Conservation (phyloP, 2,797 vertebrate genomes). For the Emys orbicularis region DNA sequence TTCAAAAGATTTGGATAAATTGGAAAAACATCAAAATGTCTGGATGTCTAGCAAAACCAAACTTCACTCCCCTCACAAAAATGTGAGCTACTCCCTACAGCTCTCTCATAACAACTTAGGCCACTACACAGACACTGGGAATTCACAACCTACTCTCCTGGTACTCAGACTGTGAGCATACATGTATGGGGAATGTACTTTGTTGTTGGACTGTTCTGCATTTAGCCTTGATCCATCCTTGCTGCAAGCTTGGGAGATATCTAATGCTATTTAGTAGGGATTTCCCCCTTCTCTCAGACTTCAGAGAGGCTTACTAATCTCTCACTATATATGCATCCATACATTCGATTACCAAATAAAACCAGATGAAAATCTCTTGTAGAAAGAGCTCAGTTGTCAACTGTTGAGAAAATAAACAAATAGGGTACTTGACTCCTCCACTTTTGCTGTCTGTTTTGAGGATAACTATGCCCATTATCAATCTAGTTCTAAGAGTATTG, state of each 20-base stretch:
- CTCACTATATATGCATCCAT: not conserved
- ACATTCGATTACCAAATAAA: not conserved
- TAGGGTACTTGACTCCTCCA: not conserved
- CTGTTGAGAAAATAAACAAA: not conserved
- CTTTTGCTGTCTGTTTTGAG: constrained; percentile 15
- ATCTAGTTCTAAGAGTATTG: not conserved
- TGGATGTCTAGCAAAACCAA: not conserved
- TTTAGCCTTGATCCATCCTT: not conserved
- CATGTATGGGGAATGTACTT: not conserved
- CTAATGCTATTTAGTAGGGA: not conserved
- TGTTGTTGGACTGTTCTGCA: not conserved
- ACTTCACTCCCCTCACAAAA: not conserved
- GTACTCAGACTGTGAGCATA: not conserved
- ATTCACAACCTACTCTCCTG: not conserved
- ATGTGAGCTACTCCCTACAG: not conserved
- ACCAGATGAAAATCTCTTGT: not conserved
- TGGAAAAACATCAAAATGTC: not conserved
- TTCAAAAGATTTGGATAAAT: not conserved
- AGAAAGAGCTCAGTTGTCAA: constrained; percentile 4
- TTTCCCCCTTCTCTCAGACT: not conserved
- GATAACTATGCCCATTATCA: constrained; percentile 32
- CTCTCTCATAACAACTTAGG: not conserved
- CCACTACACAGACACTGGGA: not conserved
- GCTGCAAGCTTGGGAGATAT: not conserved
- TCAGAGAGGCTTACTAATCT: not conserved